phyloP scores from a whole-genome alignment of 2,113 vertebrate genomes.

The Muntiacus muntjak region DNA sequence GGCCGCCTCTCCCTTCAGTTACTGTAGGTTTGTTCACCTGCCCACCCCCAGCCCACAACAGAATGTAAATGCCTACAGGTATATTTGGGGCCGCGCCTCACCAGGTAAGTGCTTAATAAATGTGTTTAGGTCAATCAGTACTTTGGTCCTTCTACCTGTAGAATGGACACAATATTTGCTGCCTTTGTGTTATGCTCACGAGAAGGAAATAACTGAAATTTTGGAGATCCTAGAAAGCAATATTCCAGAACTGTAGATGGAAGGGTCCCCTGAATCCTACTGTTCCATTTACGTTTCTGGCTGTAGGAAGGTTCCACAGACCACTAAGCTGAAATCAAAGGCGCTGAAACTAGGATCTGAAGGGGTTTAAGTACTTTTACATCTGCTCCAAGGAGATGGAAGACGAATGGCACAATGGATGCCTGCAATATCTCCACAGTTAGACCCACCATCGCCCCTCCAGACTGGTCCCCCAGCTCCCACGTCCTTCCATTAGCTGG shows the following conservation, averaged over 20 bases:
- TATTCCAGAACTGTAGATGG: background rate
- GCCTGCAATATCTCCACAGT: background rate
- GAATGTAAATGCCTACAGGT: background rate
- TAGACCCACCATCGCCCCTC: accelerated
- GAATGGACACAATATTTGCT: background rate
- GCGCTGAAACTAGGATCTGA: background rate
- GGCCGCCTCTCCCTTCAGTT: background rate
- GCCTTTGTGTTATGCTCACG: background rate
- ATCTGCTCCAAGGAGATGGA: background rate
- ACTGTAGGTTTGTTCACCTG: background rate
- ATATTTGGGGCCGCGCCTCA: background rate
- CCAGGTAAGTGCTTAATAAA: background rate
- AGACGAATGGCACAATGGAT: background rate
- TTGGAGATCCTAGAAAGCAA: background rate
- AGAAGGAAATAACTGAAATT: background rate
- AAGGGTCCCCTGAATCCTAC: background rate
- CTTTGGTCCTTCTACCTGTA: background rate
- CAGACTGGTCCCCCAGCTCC: accelerated
- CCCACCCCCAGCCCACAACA: accelerated
- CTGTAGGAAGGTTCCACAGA: background rate
- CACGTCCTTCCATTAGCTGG: background rate
- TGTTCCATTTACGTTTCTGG: background rate
- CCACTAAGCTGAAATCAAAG: background rate
- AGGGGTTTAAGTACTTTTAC: background rate
- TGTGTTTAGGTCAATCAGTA: accelerated